phyloP scores from a whole-genome alignment of 53 echinoderm and acorn worm genomes.

The Arbacia lixula region DNA sequence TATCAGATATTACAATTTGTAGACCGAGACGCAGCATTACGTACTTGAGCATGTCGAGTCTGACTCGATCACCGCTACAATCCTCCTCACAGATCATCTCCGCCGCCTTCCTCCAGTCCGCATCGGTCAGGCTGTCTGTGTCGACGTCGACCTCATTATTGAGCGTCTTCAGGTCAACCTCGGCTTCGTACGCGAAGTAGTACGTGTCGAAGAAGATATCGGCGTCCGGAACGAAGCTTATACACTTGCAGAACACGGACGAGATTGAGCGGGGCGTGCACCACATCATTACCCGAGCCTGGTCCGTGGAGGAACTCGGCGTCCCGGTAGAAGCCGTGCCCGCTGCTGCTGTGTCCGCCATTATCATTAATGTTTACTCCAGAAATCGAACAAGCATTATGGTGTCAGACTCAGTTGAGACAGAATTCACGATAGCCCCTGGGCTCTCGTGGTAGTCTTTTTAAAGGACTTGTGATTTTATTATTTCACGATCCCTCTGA shows the following conservation, averaged over 20 bases:
- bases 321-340: no score
- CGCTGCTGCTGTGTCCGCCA: no score
- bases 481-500: no score
- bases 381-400: no score
- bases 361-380: no score
- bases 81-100: constrained; percentile 28
- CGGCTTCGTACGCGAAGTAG: constrained; percentile 26
- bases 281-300: constrained; percentile 47
- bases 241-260: constrained; percentile 37
- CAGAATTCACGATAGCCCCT: no score
- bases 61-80: not conserved
- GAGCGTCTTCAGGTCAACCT: not conserved
- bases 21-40: no score
- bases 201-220: constrained; percentile 46
- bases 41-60: constrained; percentile 43
- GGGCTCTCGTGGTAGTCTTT: no score
- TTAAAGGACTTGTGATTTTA: no score
- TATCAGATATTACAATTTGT: no score
- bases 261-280: constrained; percentile 36
- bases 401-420: no score
- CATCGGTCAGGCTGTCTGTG: not conserved
- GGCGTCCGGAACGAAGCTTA: constrained; percentile 44
- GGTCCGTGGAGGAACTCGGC: no score
- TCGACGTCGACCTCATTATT: constrained; percentile 20
- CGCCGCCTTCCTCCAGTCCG: constrained; percentile 26